Evolutionary conservation across 2,888 invertebrate species (phyloP).

Genomic region (Idaea dimidiata): DNA sequence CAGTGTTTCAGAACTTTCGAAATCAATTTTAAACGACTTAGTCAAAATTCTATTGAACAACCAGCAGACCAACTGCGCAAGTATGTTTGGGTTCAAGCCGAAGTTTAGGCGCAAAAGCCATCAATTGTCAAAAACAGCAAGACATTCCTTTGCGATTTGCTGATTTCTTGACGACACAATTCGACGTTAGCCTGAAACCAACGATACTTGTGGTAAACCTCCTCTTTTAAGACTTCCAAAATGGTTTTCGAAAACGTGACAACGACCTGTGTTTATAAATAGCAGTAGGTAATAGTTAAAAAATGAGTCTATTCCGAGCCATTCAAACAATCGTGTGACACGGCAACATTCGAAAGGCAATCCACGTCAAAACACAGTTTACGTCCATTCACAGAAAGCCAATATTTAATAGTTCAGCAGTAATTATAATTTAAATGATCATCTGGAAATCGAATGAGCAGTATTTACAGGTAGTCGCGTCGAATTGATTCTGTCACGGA

Average conservation of each 20-base stretch:
- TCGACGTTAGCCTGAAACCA: too few species aligned
- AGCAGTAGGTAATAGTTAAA: neutral
- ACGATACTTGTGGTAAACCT: too few species aligned
- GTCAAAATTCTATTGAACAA: too few species aligned
- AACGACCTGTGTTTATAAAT: neutral
- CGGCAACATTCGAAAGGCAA: constrained; percentile 12
- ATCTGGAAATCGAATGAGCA: constrained; percentile 35
- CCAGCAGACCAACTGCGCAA: too few species aligned
- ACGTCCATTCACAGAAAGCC: constrained; percentile 10
- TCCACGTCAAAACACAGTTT: constrained; percentile 9
- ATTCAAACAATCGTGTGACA: constrained; percentile 13
- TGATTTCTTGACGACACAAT: too few species aligned
- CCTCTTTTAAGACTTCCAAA: neutral
- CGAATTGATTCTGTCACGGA: constrained; percentile 43
- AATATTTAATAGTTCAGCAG: constrained; percentile 15
- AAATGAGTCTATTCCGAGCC: neutral
- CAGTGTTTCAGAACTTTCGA: too few species aligned
- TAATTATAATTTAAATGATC: constrained; percentile 37
- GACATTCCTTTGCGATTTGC: too few species aligned
- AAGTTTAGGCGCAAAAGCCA: too few species aligned
- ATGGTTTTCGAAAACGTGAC: neutral
- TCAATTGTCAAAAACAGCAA: too few species aligned
- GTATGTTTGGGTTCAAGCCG: too few species aligned
- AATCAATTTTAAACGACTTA: too few species aligned
- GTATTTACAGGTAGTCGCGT: constrained; percentile 43